These are phyloP conservation scores for Actinia tenebrosa DNA, from an alignment of 64 coral and sea anemone species.

Conservation along the genomic window DNA sequence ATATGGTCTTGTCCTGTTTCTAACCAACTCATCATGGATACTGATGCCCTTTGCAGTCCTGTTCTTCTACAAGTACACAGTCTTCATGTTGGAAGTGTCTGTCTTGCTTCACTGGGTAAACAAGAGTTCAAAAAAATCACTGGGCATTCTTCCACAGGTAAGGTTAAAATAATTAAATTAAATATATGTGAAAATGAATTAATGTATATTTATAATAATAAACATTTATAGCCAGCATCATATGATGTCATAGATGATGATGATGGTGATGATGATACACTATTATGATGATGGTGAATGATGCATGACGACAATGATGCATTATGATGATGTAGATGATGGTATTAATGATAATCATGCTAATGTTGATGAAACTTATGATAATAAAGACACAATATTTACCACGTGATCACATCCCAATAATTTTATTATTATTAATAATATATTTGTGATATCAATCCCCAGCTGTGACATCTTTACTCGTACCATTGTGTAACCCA, in stretches of 20 bases:
- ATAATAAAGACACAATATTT: not conserved
- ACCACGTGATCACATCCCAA: not conserved
- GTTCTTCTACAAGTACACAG: slow-evolving; percentile 79
- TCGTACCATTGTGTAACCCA: slow-evolving; percentile 52
- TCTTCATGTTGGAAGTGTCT: slow-evolving; percentile 59
- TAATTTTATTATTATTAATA: not conserved
- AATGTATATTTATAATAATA: too few relatives aligned
- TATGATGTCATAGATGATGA: too few relatives aligned
- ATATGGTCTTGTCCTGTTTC: slow-evolving; percentile 37
- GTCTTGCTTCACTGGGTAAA: slow-evolving; percentile 35
- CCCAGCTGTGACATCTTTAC: slow-evolving; percentile 56
- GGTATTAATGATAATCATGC: not conserved
- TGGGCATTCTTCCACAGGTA: slow-evolving; percentile 49
- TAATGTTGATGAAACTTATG: not conserved
- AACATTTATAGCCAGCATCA: too few relatives aligned
- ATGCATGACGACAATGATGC: not conserved
- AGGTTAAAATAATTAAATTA: not conserved
- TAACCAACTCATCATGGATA: not conserved
- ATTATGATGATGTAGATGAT: too few relatives aligned
- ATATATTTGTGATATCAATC: not conserved
- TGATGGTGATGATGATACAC: too few relatives aligned
- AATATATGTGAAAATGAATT: too few relatives aligned
- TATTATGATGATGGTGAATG: too few relatives aligned
- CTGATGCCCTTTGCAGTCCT: not conserved
- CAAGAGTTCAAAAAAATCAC: slow-evolving; percentile 22